Base-by-base conservation (phyloP, 1,140 invertebrate species). In the Drosophila ercepeae region DNA sequence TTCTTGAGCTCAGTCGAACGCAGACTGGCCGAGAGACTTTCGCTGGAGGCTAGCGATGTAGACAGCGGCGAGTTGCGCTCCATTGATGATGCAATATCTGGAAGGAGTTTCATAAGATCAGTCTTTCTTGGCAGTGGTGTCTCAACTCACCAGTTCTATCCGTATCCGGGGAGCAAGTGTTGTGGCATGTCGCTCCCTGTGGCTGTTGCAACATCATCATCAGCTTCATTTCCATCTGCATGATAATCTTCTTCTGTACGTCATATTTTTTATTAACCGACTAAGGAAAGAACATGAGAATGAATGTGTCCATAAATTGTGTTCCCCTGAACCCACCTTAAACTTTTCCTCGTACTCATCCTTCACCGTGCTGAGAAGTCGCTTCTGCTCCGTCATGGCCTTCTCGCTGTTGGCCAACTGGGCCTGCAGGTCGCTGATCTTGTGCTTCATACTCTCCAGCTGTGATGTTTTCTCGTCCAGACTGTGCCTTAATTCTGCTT, bases 241-340 rank as follows among this genome's bases (percentile, higher is more conserved):
- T 92, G 88, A 95, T 95, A 23, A 95, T 94, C 21, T 93, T 92
- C 74, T 94, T 93, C 71, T 96, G 94, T 4, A 94, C 93, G 49
- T 93, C 92, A 83, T 96, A 96, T 84, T 96, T 96, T 41, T 94
- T 95, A 75, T 95, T 95, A 1, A 96, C 92, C 2, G 95, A 93
- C 89, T 94, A 32, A 3, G 73, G 72, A 5, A 11, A 39, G 1
- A 67, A 50, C 11, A 32, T 36, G n/a, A 11, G n/a, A 16, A 25
- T n/a, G 36, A 25, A 49, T 14, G n/a, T n/a, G n/a, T n/a, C n/a
- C n/a, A n/a, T n/a, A n/a, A n/a, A 8, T 14, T 7, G 3, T 32
- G 8, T 11, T 18, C 2, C 8, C 3, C 11, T 13, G n/a, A 14
- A 27, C 64, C 45, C 68, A 93, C 93, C 89, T 92, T 92, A 23